These are phyloP conservation scores for Nephotettix cincticeps DNA, from an alignment of 1,140 invertebrate species.

Conservation along the genomic window DNA sequence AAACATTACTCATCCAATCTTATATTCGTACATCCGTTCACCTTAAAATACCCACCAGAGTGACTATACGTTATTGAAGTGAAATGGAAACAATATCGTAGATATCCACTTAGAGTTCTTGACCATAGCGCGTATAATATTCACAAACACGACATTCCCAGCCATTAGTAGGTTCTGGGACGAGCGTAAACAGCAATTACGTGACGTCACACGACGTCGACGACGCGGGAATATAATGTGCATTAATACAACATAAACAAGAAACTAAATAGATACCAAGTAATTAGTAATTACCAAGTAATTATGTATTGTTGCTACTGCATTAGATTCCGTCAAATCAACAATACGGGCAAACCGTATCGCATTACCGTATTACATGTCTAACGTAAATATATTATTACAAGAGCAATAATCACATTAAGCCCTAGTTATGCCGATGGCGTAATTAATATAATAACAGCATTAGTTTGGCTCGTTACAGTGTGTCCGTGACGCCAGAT, in stretches of 20 bases:
- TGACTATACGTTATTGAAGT: too few relatives aligned
- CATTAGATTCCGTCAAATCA: slow-evolving; percentile 15
- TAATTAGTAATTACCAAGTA: slow-evolving; percentile 8
- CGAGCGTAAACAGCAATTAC: too few relatives aligned
- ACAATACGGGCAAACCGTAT: slow-evolving; percentile 3
- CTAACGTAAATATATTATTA: slow-evolving; percentile 20
- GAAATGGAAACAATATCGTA: too few relatives aligned
- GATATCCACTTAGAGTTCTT: too few relatives aligned
- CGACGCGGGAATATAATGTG: slow-evolving; percentile 11
- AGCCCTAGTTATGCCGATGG: slow-evolving; percentile 5
- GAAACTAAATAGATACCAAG: slow-evolving; percentile 8
- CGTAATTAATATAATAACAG: slow-evolving; percentile 17
- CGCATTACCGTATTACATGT: neutral
- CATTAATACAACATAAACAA: slow-evolving; percentile 21
- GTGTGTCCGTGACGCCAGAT: too few relatives aligned
- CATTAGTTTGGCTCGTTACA: neutral
- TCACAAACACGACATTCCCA: too few relatives aligned
- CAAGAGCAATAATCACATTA: slow-evolving; percentile 9
- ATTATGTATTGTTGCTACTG: neutral
- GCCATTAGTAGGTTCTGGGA: too few relatives aligned
- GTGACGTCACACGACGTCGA: too few relatives aligned
- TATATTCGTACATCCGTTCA: too few relatives aligned
- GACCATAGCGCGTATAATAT: too few relatives aligned
- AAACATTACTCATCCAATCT: too few relatives aligned
- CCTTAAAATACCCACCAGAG: too few relatives aligned